phyloP scores from a whole-genome alignment of 92 coral and sea anemone genomes.

The Epizoanthus fatuus region DNA sequence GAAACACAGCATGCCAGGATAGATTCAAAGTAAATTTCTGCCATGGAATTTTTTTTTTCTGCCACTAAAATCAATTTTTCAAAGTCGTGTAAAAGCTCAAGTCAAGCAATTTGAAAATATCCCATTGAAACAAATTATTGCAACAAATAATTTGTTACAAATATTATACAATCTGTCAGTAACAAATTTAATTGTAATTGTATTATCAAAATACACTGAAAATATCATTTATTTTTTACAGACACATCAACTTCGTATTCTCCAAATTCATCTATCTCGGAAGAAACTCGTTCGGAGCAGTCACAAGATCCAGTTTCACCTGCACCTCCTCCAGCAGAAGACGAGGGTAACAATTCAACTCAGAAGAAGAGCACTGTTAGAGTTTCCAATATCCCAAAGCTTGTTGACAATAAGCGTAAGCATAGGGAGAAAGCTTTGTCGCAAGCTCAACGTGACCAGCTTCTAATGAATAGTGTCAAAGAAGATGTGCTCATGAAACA shows the following conservation, averaged over 20 bases:
- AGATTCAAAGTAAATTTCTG: too few species aligned
- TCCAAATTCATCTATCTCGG: constrained; percentile 21
- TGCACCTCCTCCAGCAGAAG: constrained; percentile 19
- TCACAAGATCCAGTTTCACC: constrained; percentile 22
- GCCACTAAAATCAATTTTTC: too few species aligned
- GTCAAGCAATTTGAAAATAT: too few species aligned
- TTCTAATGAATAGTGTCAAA: constrained; percentile 62
- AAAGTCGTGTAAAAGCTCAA: too few species aligned
- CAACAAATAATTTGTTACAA: too few species aligned
- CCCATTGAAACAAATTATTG: too few species aligned
- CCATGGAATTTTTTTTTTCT: too few species aligned
- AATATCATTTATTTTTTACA: neutral
- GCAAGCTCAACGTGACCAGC: constrained; percentile 63
- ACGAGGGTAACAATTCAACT: neutral
- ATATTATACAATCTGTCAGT: too few species aligned
- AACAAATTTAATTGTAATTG: too few species aligned
- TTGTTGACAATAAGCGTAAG: constrained; percentile 62
- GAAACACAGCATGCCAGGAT: too few species aligned
- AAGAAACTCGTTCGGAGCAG: constrained; percentile 16
- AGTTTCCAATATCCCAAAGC: constrained; percentile 57
- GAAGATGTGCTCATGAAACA: constrained; percentile 57
- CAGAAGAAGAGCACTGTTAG: constrained; percentile 13
- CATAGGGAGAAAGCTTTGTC: constrained; percentile 70
- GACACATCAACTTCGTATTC: constrained; percentile 35
- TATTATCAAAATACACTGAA: constrained; percentile 10